These are phyloP conservation scores for Calvadosia cruxmelitensis DNA, from an alignment of 30 jellyfish, hydroid and myxozoan genomes.

Conservation along the genomic window DNA sequence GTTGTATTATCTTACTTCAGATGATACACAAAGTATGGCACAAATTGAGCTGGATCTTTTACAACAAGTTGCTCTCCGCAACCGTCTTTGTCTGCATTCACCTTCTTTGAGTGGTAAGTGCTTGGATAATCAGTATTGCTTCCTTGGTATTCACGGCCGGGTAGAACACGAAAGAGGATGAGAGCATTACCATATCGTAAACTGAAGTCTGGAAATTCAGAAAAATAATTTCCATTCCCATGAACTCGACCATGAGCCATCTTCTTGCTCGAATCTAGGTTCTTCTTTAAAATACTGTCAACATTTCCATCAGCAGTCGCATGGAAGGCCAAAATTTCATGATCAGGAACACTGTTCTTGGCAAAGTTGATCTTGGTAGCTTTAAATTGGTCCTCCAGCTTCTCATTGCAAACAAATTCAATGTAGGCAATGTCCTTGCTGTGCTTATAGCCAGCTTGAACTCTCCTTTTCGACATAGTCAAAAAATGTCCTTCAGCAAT, in stretches of 20 bases:
- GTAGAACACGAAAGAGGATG: constrained; percentile 19
- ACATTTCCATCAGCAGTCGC: constrained; percentile 32
- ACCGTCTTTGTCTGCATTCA: neutral
- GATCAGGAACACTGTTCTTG: constrained; percentile 2
- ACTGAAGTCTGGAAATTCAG: constrained; percentile 34
- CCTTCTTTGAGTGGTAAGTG: neutral
- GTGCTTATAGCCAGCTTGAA: neutral
- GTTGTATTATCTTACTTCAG: too few relatives aligned
- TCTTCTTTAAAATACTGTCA: constrained; percentile 9
- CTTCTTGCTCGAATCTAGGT: constrained; percentile 21
- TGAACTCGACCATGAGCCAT: constrained; percentile 10
- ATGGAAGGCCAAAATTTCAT: constrained; percentile 40
- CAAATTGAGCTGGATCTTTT: neutral
- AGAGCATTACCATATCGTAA: constrained; percentile 20
- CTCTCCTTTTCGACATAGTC: constrained; percentile 6
- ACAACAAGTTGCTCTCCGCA: neutral
- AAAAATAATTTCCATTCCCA: constrained; percentile 43
- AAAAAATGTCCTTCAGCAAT: constrained; percentile 41
- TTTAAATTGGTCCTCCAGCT: constrained; percentile 23
- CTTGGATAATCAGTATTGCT: neutral
- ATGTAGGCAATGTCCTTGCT: constrained; percentile 14
- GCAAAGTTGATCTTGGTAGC: constrained; percentile 8
- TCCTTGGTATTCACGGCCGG: constrained; percentile 13
- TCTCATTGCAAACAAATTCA: constrained; percentile 1
- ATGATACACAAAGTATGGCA: neutral